Base-by-base conservation (phyloP, 2,113 vertebrate genomes). In the Gila orcuttii region DNA sequence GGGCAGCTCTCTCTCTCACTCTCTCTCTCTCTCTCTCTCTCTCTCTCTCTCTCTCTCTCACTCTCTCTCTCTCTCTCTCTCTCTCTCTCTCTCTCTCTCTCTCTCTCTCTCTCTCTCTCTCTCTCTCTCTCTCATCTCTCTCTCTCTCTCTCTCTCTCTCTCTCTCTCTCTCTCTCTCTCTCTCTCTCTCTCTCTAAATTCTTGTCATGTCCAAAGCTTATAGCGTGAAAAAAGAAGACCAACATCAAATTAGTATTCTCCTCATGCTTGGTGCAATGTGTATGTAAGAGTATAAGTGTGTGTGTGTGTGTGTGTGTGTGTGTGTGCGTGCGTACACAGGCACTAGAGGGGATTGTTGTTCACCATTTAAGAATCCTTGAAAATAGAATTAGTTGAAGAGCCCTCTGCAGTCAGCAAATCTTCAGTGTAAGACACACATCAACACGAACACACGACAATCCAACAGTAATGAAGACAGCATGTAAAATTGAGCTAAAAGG, bases 171-270 rank as follows among this genome's bases (percentile, higher is more conserved):
- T 12, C 25, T 75, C 39, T 79, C 42, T 82, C 78, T 57, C 31
- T 28, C 33, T 31, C 1, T 28, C 28, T 28, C 28, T 28, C 28
- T 28, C 28, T 28, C 28, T 28, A 28, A 28, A 87, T 87, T 89
- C 85, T 60, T 71, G 71, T 89, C 88, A 89, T 78, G 79, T 66
- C 78, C 83, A 85, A 59, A 82, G 85, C 42, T 87, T 82, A 81
- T 60, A 62, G 76, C 39, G 71, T 47, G 47, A 42, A 73, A 64
- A 75, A 84, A 79, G 69, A 88, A 47, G 60, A 1, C 23, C 33
- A 47, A 76, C 83, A 31, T 64, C 21, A 82, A 85, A 89, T 89
- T 25, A 82, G 79, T 82, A 85, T 89, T 85, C 88, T 82, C 39
- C 36, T 33, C 36, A 9, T 71, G 80, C 79, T 25, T 71, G 60